Conservation (phyloP, 2,113 vertebrate genomes). For the Gallinago paraguaiae region DNA sequence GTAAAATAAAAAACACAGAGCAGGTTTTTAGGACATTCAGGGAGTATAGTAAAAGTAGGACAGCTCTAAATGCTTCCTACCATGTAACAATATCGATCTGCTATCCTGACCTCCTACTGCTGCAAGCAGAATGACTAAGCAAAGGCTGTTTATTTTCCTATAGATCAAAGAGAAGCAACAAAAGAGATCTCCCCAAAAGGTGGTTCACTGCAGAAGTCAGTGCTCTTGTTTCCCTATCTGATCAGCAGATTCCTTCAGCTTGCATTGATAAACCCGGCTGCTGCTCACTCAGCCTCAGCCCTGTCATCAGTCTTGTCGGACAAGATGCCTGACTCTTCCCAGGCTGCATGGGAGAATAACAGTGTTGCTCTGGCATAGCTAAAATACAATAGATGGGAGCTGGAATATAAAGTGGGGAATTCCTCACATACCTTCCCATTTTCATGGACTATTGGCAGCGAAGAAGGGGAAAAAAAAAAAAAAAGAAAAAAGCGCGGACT, state of each 20-base stretch:
- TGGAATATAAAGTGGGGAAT: constrained; percentile 75
- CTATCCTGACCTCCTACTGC: constrained; percentile 4
- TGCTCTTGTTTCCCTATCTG: constrained; percentile 79
- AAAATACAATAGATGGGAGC: constrained; percentile 57
- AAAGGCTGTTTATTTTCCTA: constrained; percentile 45
- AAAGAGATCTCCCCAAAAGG: constrained; percentile 43
- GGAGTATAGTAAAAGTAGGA: not conserved
- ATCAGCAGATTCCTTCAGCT: constrained; percentile 78
- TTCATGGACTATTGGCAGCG: constrained; percentile 77
- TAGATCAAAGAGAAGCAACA: constrained; percentile 61
- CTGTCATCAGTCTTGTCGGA: constrained; percentile 85
- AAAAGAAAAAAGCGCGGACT: constrained; percentile 5
- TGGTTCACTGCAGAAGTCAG: constrained; percentile 56
- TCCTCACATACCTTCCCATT: constrained; percentile 84
- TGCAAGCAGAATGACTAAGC: not conserved
- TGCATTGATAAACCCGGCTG: constrained; percentile 73
- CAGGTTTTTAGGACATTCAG: not conserved
- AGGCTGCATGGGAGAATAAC: constrained; percentile 84
- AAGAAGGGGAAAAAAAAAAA: constrained; percentile 39
- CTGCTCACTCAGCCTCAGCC: constrained; percentile 36
- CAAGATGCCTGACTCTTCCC: constrained; percentile 79
- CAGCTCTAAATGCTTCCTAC: not conserved
- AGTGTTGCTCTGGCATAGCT: constrained; percentile 50
- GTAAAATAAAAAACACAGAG: not conserved
- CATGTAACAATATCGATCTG: not conserved